Conservation (phyloP, 2,113 vertebrate genomes). For the Dipodomys spectabilis region DNA sequence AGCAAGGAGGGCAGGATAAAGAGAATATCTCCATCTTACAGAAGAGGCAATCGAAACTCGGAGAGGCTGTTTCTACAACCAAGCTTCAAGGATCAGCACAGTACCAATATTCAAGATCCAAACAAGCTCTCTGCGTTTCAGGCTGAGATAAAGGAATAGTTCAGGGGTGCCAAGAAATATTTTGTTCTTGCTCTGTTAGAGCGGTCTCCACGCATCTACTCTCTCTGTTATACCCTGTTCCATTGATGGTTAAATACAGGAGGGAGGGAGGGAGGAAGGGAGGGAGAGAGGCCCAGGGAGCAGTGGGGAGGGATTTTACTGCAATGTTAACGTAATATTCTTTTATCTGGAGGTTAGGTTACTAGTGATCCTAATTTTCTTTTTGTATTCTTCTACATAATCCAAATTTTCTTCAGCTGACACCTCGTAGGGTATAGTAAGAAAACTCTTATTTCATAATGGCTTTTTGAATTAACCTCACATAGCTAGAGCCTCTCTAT, state of each 20-base stretch:
- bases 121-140: accelerated
- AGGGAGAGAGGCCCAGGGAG: too few relatives aligned
- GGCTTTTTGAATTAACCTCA: not conserved
- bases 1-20: not conserved
- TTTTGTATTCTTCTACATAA: not conserved
- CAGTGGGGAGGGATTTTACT: not conserved
- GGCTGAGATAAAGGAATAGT: not conserved
- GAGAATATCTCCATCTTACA: not conserved
- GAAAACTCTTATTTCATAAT: not conserved
- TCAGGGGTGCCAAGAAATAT: not conserved
- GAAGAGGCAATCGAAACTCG: not conserved
- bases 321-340: not conserved
- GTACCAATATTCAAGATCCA: too few relatives aligned
- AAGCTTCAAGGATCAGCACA: too few relatives aligned
- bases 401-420: not conserved
- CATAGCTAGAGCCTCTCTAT: not conserved
- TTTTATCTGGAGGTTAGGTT: not conserved
- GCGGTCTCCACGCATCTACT: accelerated
- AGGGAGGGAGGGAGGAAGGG: not conserved
- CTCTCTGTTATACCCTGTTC: not conserved
- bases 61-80: too few relatives aligned
- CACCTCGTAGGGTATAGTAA: not conserved
- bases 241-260: not conserved
- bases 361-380: not conserved
- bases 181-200: too few relatives aligned